A percentile compares a stretch with the other conserved stretches of the same genome.
phyloP scores from a whole-genome alignment of 2,888 invertebrate genomes.

The Capitulum mitella region DNA sequence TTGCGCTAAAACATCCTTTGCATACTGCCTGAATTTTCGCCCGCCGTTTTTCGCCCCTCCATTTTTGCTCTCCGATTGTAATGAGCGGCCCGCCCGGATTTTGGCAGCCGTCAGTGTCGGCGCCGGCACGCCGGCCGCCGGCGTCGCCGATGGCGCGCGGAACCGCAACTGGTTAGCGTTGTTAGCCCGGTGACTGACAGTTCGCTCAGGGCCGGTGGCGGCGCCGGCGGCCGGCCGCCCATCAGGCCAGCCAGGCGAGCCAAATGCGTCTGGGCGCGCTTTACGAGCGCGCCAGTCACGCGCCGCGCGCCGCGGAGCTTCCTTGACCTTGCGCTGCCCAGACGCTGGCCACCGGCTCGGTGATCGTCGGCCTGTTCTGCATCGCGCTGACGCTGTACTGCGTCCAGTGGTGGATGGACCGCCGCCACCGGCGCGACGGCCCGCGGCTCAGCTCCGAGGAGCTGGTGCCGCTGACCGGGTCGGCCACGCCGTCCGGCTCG shows the following conservation, averaged over 20 bases:
- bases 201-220: not conserved
- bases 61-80: too few relatives aligned
- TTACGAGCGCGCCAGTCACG: conserved; percentile 1
- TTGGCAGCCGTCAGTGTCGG: too few relatives aligned
- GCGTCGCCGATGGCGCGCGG: not conserved
- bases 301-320: not conserved
- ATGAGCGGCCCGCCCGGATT: too few relatives aligned
- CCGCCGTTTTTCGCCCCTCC: too few relatives aligned
- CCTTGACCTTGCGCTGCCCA: not conserved
- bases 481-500: not conserved
- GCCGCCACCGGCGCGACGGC: not conserved
- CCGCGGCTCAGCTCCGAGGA: not conserved
- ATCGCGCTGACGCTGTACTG: not conserved
- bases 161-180: not conserved
- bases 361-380: not conserved
- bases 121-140: too few relatives aligned
- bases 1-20: too few relatives aligned
- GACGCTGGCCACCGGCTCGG: conserved; percentile 15
- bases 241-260: not conserved
- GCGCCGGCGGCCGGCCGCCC: not conserved
- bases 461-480: not conserved
- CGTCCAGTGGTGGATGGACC: conserved; percentile 22
- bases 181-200: not conserved
- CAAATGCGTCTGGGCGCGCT: not conserved
- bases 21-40: too few relatives aligned